A percentile compares a stretch with the other conserved stretches of the same genome.
These are phyloP conservation scores for Smithornis capensis DNA, from an alignment of 2,113 vertebrate genomes.

Conservation along the genomic window DNA sequence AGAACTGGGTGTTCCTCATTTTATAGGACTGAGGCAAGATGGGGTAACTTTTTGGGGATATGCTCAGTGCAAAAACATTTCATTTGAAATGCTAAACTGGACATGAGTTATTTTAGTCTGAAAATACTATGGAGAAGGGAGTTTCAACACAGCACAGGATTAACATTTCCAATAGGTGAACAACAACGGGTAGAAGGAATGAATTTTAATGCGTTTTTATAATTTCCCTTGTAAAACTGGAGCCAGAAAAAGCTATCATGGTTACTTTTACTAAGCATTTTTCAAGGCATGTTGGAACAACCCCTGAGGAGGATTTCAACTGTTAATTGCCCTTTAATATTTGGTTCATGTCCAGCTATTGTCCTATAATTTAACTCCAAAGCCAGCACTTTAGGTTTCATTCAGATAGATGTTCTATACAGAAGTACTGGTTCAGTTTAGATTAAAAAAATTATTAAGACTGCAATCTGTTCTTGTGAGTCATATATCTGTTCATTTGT, in stretches of 20 bases:
- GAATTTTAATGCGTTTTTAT: background rate
- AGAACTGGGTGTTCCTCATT: background rate
- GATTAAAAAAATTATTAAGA: constrained; percentile 41
- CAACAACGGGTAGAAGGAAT: background rate
- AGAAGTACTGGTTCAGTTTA: background rate
- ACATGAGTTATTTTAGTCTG: background rate
- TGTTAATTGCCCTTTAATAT: background rate
- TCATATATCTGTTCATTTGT: constrained; percentile 35
- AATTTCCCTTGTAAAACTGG: background rate
- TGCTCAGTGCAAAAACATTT: background rate
- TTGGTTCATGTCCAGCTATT: background rate
- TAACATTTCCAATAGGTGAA: background rate
- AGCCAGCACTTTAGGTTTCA: background rate
- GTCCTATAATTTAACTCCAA: background rate
- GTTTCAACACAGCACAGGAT: background rate
- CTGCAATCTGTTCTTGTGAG: constrained; percentile 38
- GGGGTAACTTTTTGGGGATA: background rate
- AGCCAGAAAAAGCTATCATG: background rate
- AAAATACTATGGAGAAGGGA: background rate
- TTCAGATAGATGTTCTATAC: background rate
- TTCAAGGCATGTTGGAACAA: background rate
- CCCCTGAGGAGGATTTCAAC: background rate
- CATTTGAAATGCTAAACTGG: background rate
- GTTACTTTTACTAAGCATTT: background rate
- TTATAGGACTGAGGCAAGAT: background rate